Evolutionary conservation across 2,797 vertebrate genomes (phyloP), one percentile per base, ranked within the genome.

Genomic region (Hippocampus kuda): DNA sequence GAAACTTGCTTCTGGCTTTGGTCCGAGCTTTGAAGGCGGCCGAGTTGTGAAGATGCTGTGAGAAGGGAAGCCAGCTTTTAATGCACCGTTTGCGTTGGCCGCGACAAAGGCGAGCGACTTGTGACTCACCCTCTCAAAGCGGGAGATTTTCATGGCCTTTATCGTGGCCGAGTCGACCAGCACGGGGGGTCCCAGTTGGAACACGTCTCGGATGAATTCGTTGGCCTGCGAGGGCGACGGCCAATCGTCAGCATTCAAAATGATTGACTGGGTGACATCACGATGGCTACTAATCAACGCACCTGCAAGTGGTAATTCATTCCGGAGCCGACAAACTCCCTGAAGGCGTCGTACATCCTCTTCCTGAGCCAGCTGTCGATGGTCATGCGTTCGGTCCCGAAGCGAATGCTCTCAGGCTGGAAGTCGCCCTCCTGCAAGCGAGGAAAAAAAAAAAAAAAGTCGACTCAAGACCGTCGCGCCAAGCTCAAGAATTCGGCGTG

Each of bases 281-380:
- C 13, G 4, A 15, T 6, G 20, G 26, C 4, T 34, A 53, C n/a
- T 22, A 67, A 38, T 62, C 46, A 12, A 24, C 0, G 16, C 84
- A 98, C 96, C 93, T 98, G 94, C 63, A 99, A 89, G 79, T 99
- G 97, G 84, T 94, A 96, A 34, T 98, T 96, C 93, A 99, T 94
- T 9, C 97, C 97, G 0, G 96, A 94, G 27, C 95, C 97, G 68
- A 99, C 92, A 51, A 98, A 88, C 83, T 98, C 96, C 75, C 94
- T 94, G 86, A 99, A 98, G 1, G 91, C 89, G n/a, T 97, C 93
- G 0, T 99, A 99, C 0, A 92, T 98, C 72, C 95, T 93, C 77
- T 98, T 97, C 79, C 93, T 93, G 74, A 95, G 93, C 97, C 97
- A 99, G 88, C 93, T 94, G 84, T 98, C 94, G 64, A 99, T 96